A percentile compares a stretch with the other conserved stretches of the same genome.
These are phyloP conservation scores for Drosophila kikkawai DNA, from an alignment of 1,140 invertebrate genomes.

Conservation along the genomic window DNA sequence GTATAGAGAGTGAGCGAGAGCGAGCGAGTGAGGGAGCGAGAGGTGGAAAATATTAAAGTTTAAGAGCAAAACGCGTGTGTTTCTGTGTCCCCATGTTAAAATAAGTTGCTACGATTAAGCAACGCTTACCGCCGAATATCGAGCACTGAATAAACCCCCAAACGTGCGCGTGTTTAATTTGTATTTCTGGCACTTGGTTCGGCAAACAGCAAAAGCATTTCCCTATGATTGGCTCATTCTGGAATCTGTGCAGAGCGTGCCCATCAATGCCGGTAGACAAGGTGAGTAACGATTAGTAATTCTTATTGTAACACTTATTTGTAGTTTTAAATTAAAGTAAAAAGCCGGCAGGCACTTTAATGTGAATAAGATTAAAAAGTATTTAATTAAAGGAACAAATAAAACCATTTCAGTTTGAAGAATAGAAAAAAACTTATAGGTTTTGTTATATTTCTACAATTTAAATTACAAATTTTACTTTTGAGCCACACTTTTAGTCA, in stretches of 20 bases:
- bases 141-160: slow-evolving; percentile 37
- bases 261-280: slow-evolving; percentile 97
- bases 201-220: slow-evolving; percentile 72
- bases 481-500: too few relatives aligned
- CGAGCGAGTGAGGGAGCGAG: slow-evolving; percentile 12
- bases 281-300: slow-evolving; percentile 87
- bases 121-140: slow-evolving; percentile 24
- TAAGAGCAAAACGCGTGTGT: slow-evolving; percentile 42
- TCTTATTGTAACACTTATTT: background rate
- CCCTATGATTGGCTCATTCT: slow-evolving; percentile 96
- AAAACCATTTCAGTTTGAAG: too few relatives aligned
- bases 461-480: too few relatives aligned
- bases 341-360: background rate
- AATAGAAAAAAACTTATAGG: too few relatives aligned
- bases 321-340: background rate
- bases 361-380: background rate
- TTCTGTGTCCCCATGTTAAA: slow-evolving; percentile 32
- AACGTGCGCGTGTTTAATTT: slow-evolving; percentile 65
- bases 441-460: too few relatives aligned
- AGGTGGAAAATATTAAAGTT: slow-evolving; percentile 31
- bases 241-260: slow-evolving; percentile 96
- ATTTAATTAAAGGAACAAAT: background rate
- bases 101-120: slow-evolving; percentile 55
- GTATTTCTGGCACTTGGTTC: slow-evolving; percentile 69
- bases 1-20: slow-evolving; percentile 54